Conservation (phyloP, 2,888 invertebrate species). For the Pyralis farinalis region DNA sequence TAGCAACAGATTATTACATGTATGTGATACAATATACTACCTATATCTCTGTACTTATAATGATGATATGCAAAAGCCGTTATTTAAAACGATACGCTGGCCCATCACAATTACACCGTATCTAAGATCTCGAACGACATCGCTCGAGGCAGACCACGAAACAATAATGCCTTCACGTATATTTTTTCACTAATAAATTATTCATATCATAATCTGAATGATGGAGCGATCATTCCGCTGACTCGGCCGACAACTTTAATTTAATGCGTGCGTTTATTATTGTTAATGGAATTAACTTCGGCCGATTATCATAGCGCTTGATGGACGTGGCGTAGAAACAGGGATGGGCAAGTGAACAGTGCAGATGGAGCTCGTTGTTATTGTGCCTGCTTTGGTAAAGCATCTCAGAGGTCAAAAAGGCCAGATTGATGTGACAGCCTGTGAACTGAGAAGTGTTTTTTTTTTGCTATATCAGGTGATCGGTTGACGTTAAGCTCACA, state of each 20-base stretch:
- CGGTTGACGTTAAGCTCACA: too few relatives aligned
- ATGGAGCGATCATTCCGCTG: conserved; percentile 65
- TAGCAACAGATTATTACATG: too few relatives aligned
- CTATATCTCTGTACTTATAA: too few relatives aligned
- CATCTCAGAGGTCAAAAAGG: background rate
- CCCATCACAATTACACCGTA: conserved; percentile 13
- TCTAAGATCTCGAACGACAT: conserved; percentile 55
- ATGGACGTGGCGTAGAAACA: conserved; percentile 53
- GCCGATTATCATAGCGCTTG: conserved; percentile 80
- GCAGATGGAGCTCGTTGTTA: background rate
- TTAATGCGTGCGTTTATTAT: conserved; percentile 81
- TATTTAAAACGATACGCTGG: background rate
- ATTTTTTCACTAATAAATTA: conserved; percentile 73
- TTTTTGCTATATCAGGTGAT: too few relatives aligned
- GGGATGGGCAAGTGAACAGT: background rate
- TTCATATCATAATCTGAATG: conserved; percentile 79
- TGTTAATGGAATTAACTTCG: conserved; percentile 79
- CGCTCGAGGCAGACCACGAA: conserved; percentile 62
- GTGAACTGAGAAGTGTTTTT: too few relatives aligned
- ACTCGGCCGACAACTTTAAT: conserved; percentile 78
- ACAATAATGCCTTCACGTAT: conserved; percentile 62
- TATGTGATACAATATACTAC: too few relatives aligned
- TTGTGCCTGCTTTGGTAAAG: background rate
- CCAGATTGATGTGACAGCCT: too few relatives aligned
- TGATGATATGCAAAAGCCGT: background rate